phyloP scores from a whole-genome alignment of 2,888 invertebrate species.

The Leptopilina syphax region DNA sequence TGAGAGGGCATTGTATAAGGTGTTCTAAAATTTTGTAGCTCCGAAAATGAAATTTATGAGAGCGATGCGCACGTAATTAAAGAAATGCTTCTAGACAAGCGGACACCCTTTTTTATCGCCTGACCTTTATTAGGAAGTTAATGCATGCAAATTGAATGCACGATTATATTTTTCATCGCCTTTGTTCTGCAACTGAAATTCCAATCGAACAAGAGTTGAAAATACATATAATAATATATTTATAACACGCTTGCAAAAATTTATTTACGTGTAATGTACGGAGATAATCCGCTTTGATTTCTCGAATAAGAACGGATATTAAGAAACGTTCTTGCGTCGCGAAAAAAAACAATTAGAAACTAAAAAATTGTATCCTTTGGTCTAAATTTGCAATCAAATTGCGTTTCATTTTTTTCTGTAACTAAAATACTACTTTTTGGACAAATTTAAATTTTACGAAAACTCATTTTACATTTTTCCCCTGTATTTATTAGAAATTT shows the following conservation, averaged over 20 bases:
- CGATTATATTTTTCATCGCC: constrained; percentile 38
- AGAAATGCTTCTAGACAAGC: no score
- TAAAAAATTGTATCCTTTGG: constrained; percentile 20
- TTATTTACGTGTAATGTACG: constrained; percentile 54
- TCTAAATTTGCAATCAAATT: no score
- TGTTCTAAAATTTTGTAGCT: no score
- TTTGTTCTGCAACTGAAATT: constrained; percentile 33
- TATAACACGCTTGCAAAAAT: constrained; percentile 53
- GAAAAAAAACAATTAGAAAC: constrained; percentile 49
- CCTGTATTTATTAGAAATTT: no score
- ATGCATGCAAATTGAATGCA: constrained; percentile 39
- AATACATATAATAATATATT: no score
- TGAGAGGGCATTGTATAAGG: no score
- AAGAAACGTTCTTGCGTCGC: constrained; percentile 67
- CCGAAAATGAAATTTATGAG: no score
- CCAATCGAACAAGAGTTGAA: constrained; percentile 46
- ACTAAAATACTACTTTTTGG: no score
- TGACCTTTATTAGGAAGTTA: constrained; percentile 35
- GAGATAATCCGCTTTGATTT: constrained; percentile 72
- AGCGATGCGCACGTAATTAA: no score
- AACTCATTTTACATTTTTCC: no score
- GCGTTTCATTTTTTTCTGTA: no score
- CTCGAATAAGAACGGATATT: constrained; percentile 73
- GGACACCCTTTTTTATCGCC: not conserved
- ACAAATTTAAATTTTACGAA: no score